Percentiles rank a stretch among this genome's conserved stretches.
phyloP scores from a whole-genome alignment of 2,113 vertebrate species.

The Chaetodon trifascialis region DNA sequence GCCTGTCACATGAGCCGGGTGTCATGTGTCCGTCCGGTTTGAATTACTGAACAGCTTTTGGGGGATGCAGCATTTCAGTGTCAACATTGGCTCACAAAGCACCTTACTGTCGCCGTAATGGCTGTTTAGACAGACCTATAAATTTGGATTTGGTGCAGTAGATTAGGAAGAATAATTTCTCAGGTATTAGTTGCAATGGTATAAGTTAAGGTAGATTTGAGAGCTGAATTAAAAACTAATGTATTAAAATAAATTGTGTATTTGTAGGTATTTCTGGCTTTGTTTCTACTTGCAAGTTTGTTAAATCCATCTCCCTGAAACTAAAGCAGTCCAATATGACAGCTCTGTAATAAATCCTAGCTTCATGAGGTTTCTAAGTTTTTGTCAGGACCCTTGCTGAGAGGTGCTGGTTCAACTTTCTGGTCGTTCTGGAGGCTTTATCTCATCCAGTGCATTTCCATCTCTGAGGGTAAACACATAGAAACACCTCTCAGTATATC shows the following conservation, averaged over 20 bases:
- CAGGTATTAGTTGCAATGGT: not conserved
- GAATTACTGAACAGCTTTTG: not conserved
- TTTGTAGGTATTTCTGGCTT: not conserved
- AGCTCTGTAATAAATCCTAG: not conserved
- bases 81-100: not conserved
- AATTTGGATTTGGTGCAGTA: not conserved
- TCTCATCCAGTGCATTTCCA: not conserved
- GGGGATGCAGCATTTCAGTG: not conserved
- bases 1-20: not conserved
- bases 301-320: not conserved
- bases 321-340: not conserved
- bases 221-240: not conserved
- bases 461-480: not conserved
- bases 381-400: no score
- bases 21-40: not conserved
- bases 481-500: not conserved
- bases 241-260: not conserved
- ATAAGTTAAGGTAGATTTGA: not conserved
- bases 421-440: no score
- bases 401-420: no score
- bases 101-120: not conserved
- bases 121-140: not conserved
- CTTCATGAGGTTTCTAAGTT: no score
- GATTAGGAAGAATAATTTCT: not conserved
- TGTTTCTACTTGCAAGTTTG: no score